Conservation (phyloP, 2,113 vertebrate species). For the Phalacrocorax pelagicus region DNA sequence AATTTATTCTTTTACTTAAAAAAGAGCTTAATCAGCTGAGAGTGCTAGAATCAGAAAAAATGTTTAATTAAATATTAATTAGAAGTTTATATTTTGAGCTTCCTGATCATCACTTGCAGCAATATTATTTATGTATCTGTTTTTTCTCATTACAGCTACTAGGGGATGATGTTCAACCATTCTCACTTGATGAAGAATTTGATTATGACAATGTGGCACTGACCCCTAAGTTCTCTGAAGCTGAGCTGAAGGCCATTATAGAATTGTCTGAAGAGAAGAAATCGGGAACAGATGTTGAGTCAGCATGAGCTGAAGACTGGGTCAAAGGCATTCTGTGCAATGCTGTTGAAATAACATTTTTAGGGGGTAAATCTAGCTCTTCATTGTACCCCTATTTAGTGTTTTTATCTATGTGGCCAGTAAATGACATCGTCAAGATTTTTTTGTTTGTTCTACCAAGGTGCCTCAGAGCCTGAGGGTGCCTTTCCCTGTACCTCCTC, state of each 20-base stretch:
- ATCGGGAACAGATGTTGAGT: neutral
- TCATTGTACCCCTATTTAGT: neutral
- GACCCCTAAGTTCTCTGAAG: constrained; percentile 71
- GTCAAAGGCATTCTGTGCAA: neutral
- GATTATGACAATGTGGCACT: constrained; percentile 77
- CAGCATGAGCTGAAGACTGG: neutral
- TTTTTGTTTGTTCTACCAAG: neutral
- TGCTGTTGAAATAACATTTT: neutral
- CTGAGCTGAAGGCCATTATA: constrained; percentile 50
- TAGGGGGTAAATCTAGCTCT: neutral
- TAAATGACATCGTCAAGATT: neutral
- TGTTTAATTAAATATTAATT: constrained; percentile 77
- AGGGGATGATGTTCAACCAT: constrained; percentile 73
- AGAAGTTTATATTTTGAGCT: constrained; percentile 61
- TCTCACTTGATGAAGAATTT: constrained; percentile 79
- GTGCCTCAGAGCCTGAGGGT: neutral
- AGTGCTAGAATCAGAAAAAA: constrained; percentile 60
- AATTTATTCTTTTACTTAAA: constrained; percentile 81
- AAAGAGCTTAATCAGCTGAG: constrained; percentile 76
- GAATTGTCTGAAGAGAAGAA: neutral
- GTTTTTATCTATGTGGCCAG: neutral
- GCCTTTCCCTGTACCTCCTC: neutral
- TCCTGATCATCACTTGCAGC: constrained; percentile 25
- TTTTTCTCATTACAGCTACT: constrained; percentile 55
- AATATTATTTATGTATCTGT: constrained; percentile 41